Base-by-base conservation (phyloP, 1,140 invertebrate species). In the Lepidurus couesii region DNA sequence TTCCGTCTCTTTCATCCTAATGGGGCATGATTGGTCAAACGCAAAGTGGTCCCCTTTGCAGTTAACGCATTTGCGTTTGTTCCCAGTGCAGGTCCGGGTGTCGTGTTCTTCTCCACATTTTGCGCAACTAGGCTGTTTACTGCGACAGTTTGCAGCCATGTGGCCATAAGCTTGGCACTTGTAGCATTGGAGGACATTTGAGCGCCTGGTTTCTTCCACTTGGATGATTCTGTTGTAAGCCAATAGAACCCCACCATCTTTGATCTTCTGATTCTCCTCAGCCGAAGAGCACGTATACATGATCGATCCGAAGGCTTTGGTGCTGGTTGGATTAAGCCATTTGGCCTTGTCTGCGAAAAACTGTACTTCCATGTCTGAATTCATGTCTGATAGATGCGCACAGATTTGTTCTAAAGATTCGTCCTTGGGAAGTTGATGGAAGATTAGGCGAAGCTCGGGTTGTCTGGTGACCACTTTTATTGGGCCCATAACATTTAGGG, bases 341-440 rank as follows among this genome's bases (percentile, higher is more conserved):
- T 42, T 11, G 13, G 74, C 74, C 2, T 16, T 13, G 74, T 75
- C 42, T 13, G 74, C 11, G 24, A 5, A 11, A 5, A 34, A 11
- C 24, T 75, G 1, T 24, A 75, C 7, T 11, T 75, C 24, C 24
- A 75, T 24, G 24, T 16, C 16, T 2, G 5, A 24, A 24, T 75
- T 75, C 42, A 34, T 75, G 11, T 75, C 74, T 24, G 24, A 34
- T 0, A 75, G 74, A 34, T 75, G 74, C 24, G 1, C 42, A 13
- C 26, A 42, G 11, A 75, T 75, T 24, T 7, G 24, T 24, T 11
- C 74, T 11, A 75, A 34, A 13, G 5, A 11, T 75, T 75, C 74
- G 5, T 24, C 74, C 0, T 75, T 75, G 16, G 74, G 74, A 42
- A 75, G 74, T 75, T 24, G 74, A 42, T 75, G 74, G 4, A 75